Base-by-base conservation (phyloP, 2,888 invertebrate species). In the Creontiades dilutus region DNA sequence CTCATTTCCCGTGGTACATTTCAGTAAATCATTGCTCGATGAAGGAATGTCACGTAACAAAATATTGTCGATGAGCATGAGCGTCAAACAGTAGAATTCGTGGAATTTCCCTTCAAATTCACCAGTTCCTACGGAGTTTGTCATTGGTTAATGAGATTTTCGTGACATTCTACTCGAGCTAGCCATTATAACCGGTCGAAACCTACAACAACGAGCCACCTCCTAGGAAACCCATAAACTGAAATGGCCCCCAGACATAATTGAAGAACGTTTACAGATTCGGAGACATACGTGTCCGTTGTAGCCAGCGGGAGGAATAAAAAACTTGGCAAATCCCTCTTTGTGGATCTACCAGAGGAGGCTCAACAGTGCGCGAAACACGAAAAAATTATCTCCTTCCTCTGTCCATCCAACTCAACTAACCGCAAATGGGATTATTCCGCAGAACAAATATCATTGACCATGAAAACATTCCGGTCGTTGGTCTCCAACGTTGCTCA, bases 341-440 rank as follows among this genome's bases (percentile, higher is more conserved):
- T 23, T 19, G 19, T 12, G 2, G 68, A 68, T 23, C 57, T 7
- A 23, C 0, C 12, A 68, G 68, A 52, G 68, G 1, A 68, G 23
- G 23, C 19, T 68, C 68, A 68, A 23, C 68, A 68, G 68, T 68
- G 19, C 68, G 68, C 68, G 23, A 68, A 68, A 68, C 68, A 68
- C 13, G 68, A 23, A 27, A 37, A 27, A 68, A 68, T 68, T 68
- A 68, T 68, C 68, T 68, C 68, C 68, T 68, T 68, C 68, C 68
- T 68, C 23, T 68, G 68, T 23, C 23, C 68, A 23, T 23, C 19
- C 68, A 19, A 61, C 61, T 68, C 68, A 3, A 61, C 61, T 68
- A 68, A 68, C 68, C 68, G 68, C 68, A 68, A 27, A 19, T 68
- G 68, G 68, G 68, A 68, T 68, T 68, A 27, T 68, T 68, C 68